Conservation (phyloP, 2,113 vertebrate genomes). For the Coptodon rendalli region DNA sequence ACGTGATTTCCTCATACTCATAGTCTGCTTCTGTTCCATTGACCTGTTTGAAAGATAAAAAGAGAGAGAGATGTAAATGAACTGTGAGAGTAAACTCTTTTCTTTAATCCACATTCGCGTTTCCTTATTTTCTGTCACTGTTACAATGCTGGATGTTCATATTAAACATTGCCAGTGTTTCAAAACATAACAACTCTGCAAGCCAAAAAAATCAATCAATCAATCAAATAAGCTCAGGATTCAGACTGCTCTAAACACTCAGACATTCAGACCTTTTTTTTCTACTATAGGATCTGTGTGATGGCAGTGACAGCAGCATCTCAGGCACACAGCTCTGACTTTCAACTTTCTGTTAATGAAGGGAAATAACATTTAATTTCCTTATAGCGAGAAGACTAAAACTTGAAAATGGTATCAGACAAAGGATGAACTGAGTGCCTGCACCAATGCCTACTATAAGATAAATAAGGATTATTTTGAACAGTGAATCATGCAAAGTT, state of each 20-base stretch:
- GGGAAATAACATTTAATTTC: background rate
- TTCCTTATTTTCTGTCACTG: background rate
- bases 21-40: constrained; percentile 70
- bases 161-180: background rate
- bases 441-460: background rate
- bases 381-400: background rate
- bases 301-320: background rate
- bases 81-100: background rate
- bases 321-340: background rate
- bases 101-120: background rate
- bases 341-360: background rate
- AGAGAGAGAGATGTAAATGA: background rate
- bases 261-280: background rate
- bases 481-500: background rate
- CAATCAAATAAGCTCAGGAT: background rate
- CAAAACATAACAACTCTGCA: background rate
- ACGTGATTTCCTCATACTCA: constrained; percentile 65
- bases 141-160: background rate
- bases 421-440: too few relatives aligned
- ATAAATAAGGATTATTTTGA: background rate
- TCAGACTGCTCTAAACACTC: too few relatives aligned
- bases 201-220: background rate
- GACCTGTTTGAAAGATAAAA: constrained; percentile 23
- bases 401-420: too few relatives aligned
- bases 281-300: background rate